phyloP scores from a whole-genome alignment of 2,113 vertebrate species.

The Picathartes gymnocephalus region DNA sequence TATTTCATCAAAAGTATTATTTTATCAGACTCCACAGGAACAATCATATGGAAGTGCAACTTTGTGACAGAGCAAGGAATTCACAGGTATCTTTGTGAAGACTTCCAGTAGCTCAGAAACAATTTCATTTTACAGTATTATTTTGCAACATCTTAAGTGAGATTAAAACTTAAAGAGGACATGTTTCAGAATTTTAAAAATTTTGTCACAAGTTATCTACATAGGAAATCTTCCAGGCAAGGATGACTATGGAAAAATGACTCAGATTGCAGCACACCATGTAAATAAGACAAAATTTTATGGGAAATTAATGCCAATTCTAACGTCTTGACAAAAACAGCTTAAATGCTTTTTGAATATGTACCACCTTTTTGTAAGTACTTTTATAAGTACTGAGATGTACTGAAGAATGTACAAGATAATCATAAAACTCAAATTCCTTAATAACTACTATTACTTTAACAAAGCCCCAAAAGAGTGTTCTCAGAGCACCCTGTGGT shows the following conservation, averaged over 20 bases:
- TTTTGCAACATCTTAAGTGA: neutral
- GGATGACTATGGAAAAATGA: neutral
- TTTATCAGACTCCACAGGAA: neutral
- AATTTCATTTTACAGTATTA: neutral
- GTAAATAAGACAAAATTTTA: neutral
- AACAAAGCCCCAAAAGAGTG: neutral
- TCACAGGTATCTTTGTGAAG: neutral
- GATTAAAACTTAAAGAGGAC: neutral
- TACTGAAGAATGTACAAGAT: neutral
- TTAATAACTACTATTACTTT: neutral
- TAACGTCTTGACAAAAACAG: neutral
- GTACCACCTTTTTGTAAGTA: neutral
- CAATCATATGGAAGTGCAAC: neutral
- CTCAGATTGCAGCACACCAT: neutral
- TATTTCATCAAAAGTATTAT: neutral
- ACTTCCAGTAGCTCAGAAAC: neutral
- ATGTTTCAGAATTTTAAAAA: neutral
- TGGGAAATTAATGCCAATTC: neutral
- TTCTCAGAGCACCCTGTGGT: neutral
- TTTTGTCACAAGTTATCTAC: neutral
- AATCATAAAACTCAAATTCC: neutral
- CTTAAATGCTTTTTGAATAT: neutral
- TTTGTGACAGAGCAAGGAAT: neutral
- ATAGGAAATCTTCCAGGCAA: neutral
- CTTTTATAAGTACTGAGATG: neutral